Percentiles rank a stretch among this genome's conserved stretches.
Conservation (phyloP, 1,140 invertebrate genomes). For the Oncopeltus fasciatus region DNA sequence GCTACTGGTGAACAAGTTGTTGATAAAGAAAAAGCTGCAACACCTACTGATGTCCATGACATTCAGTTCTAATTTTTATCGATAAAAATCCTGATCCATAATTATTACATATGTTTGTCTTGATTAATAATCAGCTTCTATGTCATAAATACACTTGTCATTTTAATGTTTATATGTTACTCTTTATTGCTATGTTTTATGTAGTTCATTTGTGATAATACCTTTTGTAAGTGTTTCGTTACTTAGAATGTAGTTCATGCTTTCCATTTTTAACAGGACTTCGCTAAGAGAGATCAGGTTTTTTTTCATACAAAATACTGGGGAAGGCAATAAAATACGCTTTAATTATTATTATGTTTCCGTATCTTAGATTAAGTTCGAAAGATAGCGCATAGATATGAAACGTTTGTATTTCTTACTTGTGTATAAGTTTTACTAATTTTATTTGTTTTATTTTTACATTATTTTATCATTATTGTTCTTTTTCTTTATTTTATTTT, state of each 20-base stretch:
- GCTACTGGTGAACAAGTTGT: conserved; percentile 13
- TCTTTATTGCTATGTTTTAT: conserved; percentile 13
- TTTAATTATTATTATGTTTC: conserved; percentile 26
- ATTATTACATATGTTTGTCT: conserved; percentile 1
- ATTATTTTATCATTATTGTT: too few relatives aligned
- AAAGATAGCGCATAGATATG: conserved; percentile 1
- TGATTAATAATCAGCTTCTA: not conserved
- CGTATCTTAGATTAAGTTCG: conserved; percentile 11
- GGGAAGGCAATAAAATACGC: conserved; percentile 43
- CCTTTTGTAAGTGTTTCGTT: conserved; percentile 1
- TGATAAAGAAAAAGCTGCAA: conserved; percentile 45
- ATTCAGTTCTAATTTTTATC: conserved; percentile 43
- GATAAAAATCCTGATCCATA: not conserved
- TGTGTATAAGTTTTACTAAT: not conserved
- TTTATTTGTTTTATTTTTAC: too few relatives aligned
- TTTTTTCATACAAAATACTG: conserved; percentile 21
- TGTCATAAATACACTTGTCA: conserved; percentile 20
- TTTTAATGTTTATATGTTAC: conserved; percentile 32
- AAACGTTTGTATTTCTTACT: conserved; percentile 3
- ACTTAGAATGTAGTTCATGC: not conserved
- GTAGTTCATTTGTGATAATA: conserved; percentile 15
- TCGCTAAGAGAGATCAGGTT: conserved; percentile 13
- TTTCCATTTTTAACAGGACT: conserved; percentile 4
- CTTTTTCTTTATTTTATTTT: too few relatives aligned
- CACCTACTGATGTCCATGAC: conserved; percentile 64